Evolutionary conservation across 2,113 vertebrate genomes (phyloP).

Genomic region (Miniopterus natalensis): DNA sequence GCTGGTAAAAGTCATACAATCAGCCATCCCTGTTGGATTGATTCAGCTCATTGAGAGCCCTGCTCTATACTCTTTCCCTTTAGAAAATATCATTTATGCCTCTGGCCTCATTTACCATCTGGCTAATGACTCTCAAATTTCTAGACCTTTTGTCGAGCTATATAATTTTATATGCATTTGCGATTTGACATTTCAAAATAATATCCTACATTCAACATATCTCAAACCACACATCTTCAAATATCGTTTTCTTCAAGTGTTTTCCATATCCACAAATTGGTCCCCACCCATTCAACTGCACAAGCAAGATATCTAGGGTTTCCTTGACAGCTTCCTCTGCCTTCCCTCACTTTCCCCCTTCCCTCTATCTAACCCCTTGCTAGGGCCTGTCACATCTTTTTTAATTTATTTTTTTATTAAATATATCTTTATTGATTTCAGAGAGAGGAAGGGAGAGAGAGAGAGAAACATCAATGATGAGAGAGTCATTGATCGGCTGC

Average conservation of each 20-base stretch:
- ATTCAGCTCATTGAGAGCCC: background rate
- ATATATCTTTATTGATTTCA: too few species aligned
- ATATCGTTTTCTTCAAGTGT: background rate
- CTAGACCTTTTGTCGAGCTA: constrained; percentile 2
- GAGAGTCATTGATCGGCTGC: too few species aligned
- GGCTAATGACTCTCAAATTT: background rate
- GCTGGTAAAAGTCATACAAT: constrained; percentile 1
- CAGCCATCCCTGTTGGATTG: background rate
- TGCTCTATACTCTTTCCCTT: background rate
- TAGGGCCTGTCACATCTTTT: background rate
- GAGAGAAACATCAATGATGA: too few species aligned
- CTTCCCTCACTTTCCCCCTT: background rate
- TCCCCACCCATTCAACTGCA: background rate
- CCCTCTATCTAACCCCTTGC: too few species aligned
- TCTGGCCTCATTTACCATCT: constrained; percentile 45
- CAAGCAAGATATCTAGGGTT: background rate
- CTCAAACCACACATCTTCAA: background rate
- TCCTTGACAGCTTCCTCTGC: background rate
- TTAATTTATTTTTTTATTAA: too few species aligned
- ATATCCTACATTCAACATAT: background rate
- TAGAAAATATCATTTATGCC: constrained; percentile 1
- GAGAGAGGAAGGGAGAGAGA: too few species aligned
- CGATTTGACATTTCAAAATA: constrained; percentile 18
- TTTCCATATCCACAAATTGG: background rate
- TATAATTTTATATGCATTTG: background rate